phyloP scores from a whole-genome alignment of 2,888 invertebrate species.

The Athalia cordata region DNA sequence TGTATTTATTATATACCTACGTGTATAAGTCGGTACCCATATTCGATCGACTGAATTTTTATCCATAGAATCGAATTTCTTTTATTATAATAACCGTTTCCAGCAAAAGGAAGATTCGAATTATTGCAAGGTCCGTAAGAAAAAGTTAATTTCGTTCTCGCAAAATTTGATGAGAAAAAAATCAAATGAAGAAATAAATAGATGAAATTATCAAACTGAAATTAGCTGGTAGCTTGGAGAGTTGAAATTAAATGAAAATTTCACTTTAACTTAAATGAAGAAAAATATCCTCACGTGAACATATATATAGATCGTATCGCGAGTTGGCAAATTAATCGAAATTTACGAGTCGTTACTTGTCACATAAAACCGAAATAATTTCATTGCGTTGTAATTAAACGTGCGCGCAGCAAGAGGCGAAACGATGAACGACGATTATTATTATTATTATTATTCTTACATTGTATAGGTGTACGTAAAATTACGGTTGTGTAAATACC shows the following conservation, averaged over 20 bases:
- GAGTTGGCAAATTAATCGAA: neutral
- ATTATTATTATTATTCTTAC: neutral
- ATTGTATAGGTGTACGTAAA: neutral
- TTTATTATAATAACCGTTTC: too few relatives aligned
- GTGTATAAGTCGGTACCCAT: too few relatives aligned
- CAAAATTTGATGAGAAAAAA: neutral
- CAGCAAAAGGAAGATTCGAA: too few relatives aligned
- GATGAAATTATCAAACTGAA: too few relatives aligned
- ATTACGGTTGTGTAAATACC: too few relatives aligned
- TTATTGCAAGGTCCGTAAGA: too few relatives aligned
- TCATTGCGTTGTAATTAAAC: constrained; percentile 6
- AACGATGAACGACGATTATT: neutral
- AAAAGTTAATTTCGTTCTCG: too few relatives aligned
- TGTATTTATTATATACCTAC: too few relatives aligned
- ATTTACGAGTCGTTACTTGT: constrained; percentile 17
- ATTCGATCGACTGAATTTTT: neutral
- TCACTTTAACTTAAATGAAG: neutral
- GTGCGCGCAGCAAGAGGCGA: neutral
- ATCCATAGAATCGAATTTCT: too few relatives aligned
- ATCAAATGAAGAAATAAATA: neutral
- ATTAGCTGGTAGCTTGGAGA: too few relatives aligned
- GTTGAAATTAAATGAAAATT: neutral
- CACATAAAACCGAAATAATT: constrained; percentile 10
- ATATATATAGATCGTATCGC: neutral
- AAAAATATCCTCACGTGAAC: neutral